A percentile compares a stretch with the other conserved stretches of the same genome.
phyloP scores from a whole-genome alignment of 2,797 vertebrate genomes.

The Enteromius anoplus region DNA sequence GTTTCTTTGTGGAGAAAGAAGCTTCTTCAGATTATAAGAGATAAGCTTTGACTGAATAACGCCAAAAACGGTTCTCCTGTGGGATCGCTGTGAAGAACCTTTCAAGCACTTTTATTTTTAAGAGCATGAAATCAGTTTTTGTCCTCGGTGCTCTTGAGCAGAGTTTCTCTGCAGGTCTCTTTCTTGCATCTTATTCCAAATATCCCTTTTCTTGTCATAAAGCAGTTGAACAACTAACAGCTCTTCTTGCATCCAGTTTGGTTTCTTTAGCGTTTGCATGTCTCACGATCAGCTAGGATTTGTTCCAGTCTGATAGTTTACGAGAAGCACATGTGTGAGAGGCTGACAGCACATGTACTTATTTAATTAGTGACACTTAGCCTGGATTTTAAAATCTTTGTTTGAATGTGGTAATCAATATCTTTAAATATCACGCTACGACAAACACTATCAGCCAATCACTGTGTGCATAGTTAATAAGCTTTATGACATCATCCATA shows the following conservation, averaged over 20 bases:
- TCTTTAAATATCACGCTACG: background rate
- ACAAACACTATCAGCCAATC: background rate
- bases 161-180: too few relatives aligned
- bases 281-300: too few relatives aligned
- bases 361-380: background rate
- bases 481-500: background rate
- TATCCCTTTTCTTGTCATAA: too few relatives aligned
- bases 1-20: too few relatives aligned
- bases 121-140: background rate
- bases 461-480: background rate
- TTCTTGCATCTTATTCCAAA: too few relatives aligned
- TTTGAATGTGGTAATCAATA: background rate
- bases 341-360: background rate
- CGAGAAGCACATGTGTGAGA: background rate
- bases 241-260: background rate
- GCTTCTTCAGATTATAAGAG: too few relatives aligned
- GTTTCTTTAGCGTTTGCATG: background rate
- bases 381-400: background rate
- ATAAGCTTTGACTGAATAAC: too few relatives aligned
- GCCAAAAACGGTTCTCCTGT: background rate
- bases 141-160: too few relatives aligned
- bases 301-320: too few relatives aligned
- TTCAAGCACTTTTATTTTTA: background rate
- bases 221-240: too few relatives aligned
- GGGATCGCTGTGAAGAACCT: too few relatives aligned